These are phyloP conservation scores for Yasuhikotakia modesta DNA, from an alignment of 2,797 vertebrate species.

Conservation along the genomic window DNA sequence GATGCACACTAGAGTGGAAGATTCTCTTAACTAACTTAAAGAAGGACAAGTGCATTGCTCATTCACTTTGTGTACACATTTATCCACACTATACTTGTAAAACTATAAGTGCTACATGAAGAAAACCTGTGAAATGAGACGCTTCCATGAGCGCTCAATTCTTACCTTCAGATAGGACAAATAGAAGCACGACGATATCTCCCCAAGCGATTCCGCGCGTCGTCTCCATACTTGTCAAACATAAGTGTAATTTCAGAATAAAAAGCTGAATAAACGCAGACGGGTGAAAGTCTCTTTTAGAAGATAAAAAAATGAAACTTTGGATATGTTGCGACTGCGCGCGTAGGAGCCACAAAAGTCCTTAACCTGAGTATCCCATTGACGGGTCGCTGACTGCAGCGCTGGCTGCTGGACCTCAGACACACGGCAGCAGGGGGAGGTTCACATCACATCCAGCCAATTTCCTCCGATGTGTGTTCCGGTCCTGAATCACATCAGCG, in stretches of 20 bases:
- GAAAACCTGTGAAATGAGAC: conserved; percentile 4
- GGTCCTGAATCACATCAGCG: conserved; percentile 64
- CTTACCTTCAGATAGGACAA: conserved; percentile 77
- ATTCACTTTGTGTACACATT: neutral
- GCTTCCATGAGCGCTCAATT: neutral
- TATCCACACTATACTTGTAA: too few species aligned
- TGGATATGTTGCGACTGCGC: conserved; percentile 6
- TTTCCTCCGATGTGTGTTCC: conserved; percentile 59
- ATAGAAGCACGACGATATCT: conserved; percentile 67
- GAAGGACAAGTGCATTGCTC: neutral
- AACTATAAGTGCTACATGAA: too few species aligned
- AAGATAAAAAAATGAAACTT: conserved; percentile 11
- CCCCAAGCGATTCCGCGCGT: conserved; percentile 74
- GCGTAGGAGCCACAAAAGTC: conserved; percentile 65
- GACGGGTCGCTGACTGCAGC: conserved; percentile 64
- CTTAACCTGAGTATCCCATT: conserved; percentile 73
- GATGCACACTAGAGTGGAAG: conserved; percentile 4
- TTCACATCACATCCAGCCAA: conserved; percentile 58
- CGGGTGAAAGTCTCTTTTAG: conserved; percentile 6
- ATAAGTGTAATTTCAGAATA: conserved; percentile 74
- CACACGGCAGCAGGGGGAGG: conserved; percentile 60
- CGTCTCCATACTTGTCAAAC: conserved; percentile 77
- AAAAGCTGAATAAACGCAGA: conserved; percentile 54
- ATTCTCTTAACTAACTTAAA: conserved; percentile 6
- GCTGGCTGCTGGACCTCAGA: conserved; percentile 57